Evolutionary conservation across 2,888 invertebrate genomes (phyloP), one percentile per base, ranked within the genome.

Genomic region (Eristalinus sepulchralis): DNA sequence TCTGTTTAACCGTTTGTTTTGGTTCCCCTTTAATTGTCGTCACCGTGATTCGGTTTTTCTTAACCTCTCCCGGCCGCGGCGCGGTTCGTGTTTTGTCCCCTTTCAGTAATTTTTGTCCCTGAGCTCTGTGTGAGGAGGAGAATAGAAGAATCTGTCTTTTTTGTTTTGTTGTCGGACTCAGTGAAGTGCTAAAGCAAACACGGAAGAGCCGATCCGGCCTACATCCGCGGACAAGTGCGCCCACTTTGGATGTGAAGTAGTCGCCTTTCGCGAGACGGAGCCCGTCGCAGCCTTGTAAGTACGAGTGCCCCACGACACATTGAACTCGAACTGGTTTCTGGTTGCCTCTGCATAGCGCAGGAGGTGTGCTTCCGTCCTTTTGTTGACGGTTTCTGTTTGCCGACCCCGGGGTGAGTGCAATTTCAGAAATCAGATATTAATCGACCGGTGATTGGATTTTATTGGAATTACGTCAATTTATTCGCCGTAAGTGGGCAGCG

Each of bases 41-140:
- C 55, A 60, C 33, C 31, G 34, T 57, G 22, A 27, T 57, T 68
- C 22, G 66, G 20, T 72, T 17, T 73, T 64, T 66, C 31, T 59
- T 66, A 17, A 47, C n/a, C n/a, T 47, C 17, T 47, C 8, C 47
- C 47, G 6, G n/a, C 39, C 34, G 6, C 34, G 6, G 33, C 39
- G 71, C 71, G 71, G 71, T 47, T 81, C 67, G 62, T 60, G 17
- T n/a, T 60, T 67, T 31, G 13, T 55, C 31, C n/a, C 60, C 59
- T 70, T 68, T 17, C 33, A 84, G 83, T 79, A 55, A 75, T 84
- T 59, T 76, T 72, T 84, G 81, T 84, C 76, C 79, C 73, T 81
- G 31, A 81, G 34, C 76, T 81, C 31, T 71, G 60, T 71, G 17
- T 47, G 47, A 17, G 76, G 47, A 80, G n/a, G 73, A 70, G 55